Conservation (phyloP, 2,113 vertebrate species). For the Anoura caudifer region DNA sequence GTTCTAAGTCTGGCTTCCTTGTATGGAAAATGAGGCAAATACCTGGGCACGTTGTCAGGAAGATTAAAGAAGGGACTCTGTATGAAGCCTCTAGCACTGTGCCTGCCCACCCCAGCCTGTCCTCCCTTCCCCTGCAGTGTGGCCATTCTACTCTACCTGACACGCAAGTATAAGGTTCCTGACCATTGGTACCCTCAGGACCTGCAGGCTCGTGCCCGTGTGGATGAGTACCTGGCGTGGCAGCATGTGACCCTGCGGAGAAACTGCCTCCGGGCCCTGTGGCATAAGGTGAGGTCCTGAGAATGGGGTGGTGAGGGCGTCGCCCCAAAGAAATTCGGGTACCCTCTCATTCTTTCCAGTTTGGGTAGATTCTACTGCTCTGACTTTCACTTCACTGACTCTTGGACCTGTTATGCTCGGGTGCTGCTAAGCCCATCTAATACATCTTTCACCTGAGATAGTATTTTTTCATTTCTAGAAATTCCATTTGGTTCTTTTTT, state of each 20-base stretch:
- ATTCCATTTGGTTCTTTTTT: not conserved
- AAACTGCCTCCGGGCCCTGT: conserved; percentile 80
- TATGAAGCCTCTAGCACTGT: not conserved
- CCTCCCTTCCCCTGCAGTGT: conserved; percentile 59
- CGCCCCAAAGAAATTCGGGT: not conserved
- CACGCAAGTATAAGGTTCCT: conserved; percentile 71
- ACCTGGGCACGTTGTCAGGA: not conserved
- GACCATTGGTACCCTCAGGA: conserved; percentile 87
- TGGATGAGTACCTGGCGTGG: conserved; percentile 89
- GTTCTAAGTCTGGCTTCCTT: not conserved
- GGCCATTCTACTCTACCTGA: conserved; percentile 81
- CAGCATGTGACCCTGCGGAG: conserved; percentile 81
- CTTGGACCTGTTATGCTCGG: not conserved
- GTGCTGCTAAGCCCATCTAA: not conserved
- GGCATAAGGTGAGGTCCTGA: conserved; percentile 76
- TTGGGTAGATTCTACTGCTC: not conserved
- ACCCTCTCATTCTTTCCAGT: not conserved
- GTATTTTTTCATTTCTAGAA: conserved; percentile 14
- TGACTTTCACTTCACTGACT: not conserved
- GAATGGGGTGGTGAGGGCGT: rapidly evolving
- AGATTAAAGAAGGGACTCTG: not conserved
- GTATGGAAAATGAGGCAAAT: not conserved
- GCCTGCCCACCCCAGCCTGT: not conserved
- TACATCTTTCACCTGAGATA: not conserved
- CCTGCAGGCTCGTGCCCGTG: conserved; percentile 77